A percentile compares a stretch with the other conserved stretches of the same genome.
phyloP scores from a whole-genome alignment of 1,140 invertebrate species.

The Danaus melanippus region DNA sequence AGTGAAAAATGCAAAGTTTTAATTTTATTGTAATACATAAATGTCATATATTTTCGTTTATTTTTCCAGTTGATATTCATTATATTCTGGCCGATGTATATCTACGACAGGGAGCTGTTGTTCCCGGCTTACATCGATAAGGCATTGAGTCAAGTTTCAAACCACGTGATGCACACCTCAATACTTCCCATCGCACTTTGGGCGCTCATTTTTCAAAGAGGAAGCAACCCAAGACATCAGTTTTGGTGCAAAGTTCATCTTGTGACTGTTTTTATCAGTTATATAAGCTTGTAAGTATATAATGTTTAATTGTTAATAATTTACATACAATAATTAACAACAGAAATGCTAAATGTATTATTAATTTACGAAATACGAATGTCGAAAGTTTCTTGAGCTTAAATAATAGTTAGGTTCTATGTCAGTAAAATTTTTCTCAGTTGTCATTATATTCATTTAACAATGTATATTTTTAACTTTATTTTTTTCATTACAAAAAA shows the following conservation, averaged over 20 bases:
- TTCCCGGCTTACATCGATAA: slow-evolving; percentile 46
- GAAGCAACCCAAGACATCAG: slow-evolving; percentile 23
- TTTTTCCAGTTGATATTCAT: slow-evolving; percentile 37
- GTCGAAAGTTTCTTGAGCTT: no score
- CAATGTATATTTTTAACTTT: background rate
- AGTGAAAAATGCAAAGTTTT: no score
- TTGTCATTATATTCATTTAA: no score
- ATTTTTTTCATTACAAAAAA: background rate
- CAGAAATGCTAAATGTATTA: no score
- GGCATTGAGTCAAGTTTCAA: slow-evolving; percentile 28
- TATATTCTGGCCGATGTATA: slow-evolving; percentile 47
- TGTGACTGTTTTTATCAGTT: slow-evolving; percentile 15
- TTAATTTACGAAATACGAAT: no score
- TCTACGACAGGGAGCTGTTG: slow-evolving; percentile 37
- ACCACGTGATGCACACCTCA: slow-evolving; percentile 44
- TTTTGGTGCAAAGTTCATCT: slow-evolving; percentile 17
- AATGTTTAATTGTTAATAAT: background rate
- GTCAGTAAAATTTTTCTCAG: no score
- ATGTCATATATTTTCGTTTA: slow-evolving; percentile 9
- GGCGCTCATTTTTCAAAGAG: slow-evolving; percentile 33
- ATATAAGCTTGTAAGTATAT: slow-evolving; percentile 37
- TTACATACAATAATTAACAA: no score
- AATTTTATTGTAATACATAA: background rate
- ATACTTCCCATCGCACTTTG: slow-evolving; percentile 27
- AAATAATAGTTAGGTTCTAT: no score